phyloP scores from a whole-genome alignment of 2,888 invertebrate genomes.

The Xanthorhoe designata region DNA sequence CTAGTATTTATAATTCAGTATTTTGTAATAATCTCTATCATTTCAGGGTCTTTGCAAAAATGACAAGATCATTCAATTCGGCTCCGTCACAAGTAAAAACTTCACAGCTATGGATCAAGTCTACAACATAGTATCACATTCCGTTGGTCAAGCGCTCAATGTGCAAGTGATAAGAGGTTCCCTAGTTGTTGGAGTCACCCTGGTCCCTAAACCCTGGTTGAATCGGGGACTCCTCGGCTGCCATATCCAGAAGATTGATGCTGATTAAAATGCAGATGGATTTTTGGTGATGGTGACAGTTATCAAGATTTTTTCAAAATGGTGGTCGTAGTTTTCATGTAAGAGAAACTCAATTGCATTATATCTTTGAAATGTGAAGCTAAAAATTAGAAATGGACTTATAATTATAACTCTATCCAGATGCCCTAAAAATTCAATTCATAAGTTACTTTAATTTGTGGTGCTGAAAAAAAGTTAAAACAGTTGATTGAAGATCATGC shows the following conservation, averaged over 20 bases:
- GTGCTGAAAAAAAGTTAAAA: too few species aligned
- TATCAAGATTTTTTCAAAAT: too few species aligned
- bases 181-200: slow-evolving; percentile 80
- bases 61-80: slow-evolving; percentile 91
- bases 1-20: too few species aligned
- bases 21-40: neutral
- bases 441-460: too few species aligned
- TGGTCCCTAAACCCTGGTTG: slow-evolving; percentile 91
- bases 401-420: too few species aligned
- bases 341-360: too few species aligned
- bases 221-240: slow-evolving; percentile 91
- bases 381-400: too few species aligned
- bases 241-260: slow-evolving; percentile 59
- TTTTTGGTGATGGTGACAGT: too few species aligned
- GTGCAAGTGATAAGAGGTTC: slow-evolving; percentile 79
- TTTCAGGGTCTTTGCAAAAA: slow-evolving; percentile 88
- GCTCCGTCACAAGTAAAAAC: slow-evolving; percentile 90
- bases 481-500: too few species aligned
- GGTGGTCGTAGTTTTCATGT: too few species aligned
- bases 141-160: slow-evolving; percentile 83
- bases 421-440: too few species aligned
- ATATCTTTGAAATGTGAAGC: too few species aligned
- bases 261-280: neutral
- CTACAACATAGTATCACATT: slow-evolving; percentile 88
- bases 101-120: slow-evolving; percentile 89